Evolutionary conservation across 2,113 vertebrate species (phyloP).

Genomic region (Oncorhynchus keta): DNA sequence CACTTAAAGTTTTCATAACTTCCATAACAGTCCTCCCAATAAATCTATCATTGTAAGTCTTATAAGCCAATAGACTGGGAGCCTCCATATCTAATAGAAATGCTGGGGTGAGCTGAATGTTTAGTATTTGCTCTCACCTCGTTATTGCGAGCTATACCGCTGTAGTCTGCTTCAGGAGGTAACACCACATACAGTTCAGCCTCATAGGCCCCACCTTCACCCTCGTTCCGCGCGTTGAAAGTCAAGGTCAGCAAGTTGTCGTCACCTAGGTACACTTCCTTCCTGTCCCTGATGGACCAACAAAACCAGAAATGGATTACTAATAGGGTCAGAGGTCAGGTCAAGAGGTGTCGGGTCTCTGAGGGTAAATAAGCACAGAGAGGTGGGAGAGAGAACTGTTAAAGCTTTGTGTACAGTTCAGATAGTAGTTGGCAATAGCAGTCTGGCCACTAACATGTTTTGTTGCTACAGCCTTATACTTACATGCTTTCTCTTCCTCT

Average conservation of each 20-base stretch:
- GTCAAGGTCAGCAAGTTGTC: slow-evolving; percentile 84
- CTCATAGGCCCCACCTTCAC: slow-evolving; percentile 89
- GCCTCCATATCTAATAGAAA: too few species aligned
- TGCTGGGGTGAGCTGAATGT: neutral
- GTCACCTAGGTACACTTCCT: slow-evolving; percentile 83
- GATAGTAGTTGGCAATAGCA: neutral
- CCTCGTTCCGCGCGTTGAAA: slow-evolving; percentile 84
- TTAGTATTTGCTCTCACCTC: slow-evolving; percentile 69
- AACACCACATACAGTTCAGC: slow-evolving; percentile 84
- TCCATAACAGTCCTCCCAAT: too few species aligned
- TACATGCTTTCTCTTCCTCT: neutral
- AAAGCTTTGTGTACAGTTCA: neutral
- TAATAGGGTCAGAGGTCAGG: slow-evolving; percentile 3
- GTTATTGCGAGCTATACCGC: slow-evolving; percentile 83
- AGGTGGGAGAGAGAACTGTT: neutral
- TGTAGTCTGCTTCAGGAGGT: slow-evolving; percentile 86
- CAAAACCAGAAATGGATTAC: slow-evolving; percentile 21
- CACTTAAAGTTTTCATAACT: too few species aligned
- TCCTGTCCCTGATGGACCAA: slow-evolving; percentile 74
- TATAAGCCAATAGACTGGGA: too few species aligned
- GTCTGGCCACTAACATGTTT: neutral
- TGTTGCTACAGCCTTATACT: slow-evolving; percentile 3
- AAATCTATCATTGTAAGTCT: too few species aligned
- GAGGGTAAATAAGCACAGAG: slow-evolving; percentile 11
- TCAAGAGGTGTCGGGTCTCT: slow-evolving; percentile 17